Conservation (phyloP, 2,113 vertebrate genomes). For the Corvus moneduloides region DNA sequence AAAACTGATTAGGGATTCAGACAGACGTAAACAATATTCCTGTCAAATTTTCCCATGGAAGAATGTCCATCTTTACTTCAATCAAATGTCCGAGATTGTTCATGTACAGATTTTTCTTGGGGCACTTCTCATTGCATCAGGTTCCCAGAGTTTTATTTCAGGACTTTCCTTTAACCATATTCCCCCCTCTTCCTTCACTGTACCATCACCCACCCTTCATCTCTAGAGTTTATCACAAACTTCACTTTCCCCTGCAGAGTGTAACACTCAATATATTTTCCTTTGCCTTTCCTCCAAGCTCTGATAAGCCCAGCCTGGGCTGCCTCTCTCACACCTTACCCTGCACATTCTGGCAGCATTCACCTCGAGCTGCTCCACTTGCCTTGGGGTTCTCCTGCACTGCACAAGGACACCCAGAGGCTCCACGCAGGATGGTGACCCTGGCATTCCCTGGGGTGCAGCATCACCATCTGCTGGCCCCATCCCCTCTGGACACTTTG, state of each 20-base stretch:
- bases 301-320: neutral
- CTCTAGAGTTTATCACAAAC: neutral
- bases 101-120: neutral
- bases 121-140: neutral
- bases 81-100: accelerated
- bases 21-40: neutral
- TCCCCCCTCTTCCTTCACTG: accelerated
- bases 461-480: neutral
- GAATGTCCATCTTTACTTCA: neutral
- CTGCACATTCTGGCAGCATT: neutral
- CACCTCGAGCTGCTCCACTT: neutral
- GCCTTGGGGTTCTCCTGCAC: neutral
- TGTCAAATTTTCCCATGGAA: neutral
- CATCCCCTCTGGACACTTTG: neutral
- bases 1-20: neutral
- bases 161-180: neutral
- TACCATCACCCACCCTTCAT: neutral
- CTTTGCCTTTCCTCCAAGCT: neutral
- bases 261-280: neutral
- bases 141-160: neutral
- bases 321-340: neutral
- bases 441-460: neutral
- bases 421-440: neutral
- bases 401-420: neutral
- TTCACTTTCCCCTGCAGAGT: neutral